These are phyloP conservation scores for Chrysemys picta DNA, from an alignment of 2,113 vertebrate genomes.

Conservation along the genomic window DNA sequence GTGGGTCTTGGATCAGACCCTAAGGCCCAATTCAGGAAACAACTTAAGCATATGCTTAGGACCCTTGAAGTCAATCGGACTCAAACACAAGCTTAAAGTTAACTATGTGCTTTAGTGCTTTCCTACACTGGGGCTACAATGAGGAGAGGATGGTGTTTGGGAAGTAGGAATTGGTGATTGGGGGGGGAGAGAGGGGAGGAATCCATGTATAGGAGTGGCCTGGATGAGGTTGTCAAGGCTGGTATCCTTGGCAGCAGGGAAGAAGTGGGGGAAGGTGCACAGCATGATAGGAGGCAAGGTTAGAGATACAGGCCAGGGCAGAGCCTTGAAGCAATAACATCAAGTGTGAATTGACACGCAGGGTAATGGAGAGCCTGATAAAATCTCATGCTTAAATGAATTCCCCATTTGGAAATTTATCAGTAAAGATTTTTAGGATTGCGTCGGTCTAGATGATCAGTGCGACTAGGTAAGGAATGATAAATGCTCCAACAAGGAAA, in stretches of 20 bases:
- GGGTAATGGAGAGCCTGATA: background rate
- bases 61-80: background rate
- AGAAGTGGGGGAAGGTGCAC: background rate
- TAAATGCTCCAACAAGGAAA: background rate
- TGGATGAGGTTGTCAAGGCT: background rate
- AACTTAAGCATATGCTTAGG: background rate
- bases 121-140: background rate
- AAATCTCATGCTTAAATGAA: background rate
- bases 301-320: background rate
- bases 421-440: background rate
- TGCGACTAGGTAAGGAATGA: background rate
- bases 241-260: background rate
- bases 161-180: background rate
- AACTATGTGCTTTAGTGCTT: background rate
- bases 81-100: background rate
- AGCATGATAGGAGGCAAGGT: background rate
- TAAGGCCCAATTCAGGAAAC: background rate
- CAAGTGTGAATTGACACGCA: background rate
- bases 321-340: background rate
- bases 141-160: background rate
- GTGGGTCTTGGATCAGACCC: background rate
- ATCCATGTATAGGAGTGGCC: background rate
- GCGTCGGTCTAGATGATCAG: background rate
- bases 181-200: too few species aligned
- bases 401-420: background rate